phyloP scores from a whole-genome alignment of 2,113 vertebrate species.

The Cinclus cinclus region DNA sequence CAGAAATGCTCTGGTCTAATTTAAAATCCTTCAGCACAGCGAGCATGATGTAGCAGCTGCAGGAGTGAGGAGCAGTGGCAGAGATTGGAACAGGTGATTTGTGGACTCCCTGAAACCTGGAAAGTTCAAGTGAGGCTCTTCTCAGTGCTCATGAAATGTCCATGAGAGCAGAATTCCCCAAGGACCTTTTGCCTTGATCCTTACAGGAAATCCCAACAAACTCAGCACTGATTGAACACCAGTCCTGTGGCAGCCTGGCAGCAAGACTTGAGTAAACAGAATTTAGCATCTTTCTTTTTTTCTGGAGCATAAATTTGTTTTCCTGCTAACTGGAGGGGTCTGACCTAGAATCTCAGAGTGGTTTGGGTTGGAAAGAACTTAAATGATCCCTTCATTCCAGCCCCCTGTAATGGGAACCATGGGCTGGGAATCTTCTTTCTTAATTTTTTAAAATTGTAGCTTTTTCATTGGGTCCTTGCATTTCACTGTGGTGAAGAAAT shows the following conservation, averaged over 20 bases:
- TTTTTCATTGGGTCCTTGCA: accelerated
- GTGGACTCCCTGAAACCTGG: background rate
- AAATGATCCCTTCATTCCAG: background rate
- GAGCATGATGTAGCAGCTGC: background rate
- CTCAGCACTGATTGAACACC: background rate
- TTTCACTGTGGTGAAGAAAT: background rate
- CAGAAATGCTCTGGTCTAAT: background rate
- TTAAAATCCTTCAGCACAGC: background rate
- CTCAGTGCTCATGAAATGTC: background rate
- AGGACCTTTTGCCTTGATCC: background rate
- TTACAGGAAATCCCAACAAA: background rate
- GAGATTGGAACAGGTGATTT: background rate
- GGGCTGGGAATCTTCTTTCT: background rate
- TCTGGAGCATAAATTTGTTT: background rate
- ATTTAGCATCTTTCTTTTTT: background rate
- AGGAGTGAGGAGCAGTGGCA: background rate
- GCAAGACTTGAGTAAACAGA: background rate
- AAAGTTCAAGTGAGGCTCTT: background rate
- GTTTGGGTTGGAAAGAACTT: background rate
- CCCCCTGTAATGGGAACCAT: background rate
- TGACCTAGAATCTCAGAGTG: too few species aligned
- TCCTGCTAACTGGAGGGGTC: background rate
- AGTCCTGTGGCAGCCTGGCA: background rate
- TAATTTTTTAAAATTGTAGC: accelerated
- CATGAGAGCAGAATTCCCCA: background rate